Percentiles rank a stretch among this genome's conserved stretches.
Conservation (phyloP, 2,888 invertebrate species). For the Oeneis ivallda region DNA sequence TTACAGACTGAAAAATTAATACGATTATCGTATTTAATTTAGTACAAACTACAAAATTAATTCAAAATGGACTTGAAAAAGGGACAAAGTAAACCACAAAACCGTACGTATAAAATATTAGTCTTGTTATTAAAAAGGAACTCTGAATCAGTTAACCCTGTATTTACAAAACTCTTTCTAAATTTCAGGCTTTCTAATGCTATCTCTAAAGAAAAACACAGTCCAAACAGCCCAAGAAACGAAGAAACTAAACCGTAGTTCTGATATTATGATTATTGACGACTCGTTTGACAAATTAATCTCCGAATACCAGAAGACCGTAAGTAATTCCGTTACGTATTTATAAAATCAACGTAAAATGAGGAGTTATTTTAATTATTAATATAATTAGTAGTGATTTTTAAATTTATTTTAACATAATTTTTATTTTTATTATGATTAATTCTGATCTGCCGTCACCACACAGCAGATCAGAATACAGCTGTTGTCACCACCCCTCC, state of each 20-base stretch:
- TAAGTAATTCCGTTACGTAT: constrained; percentile 49
- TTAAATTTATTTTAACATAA: too few species aligned
- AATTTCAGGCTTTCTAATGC: constrained; percentile 62
- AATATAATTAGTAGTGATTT: too few species aligned
- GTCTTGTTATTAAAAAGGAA: not conserved
- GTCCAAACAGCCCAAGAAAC: constrained; percentile 47
- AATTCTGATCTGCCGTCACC: too few species aligned
- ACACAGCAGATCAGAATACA: too few species aligned
- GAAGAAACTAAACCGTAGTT: constrained; percentile 53
- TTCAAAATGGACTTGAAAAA: constrained; percentile 54
- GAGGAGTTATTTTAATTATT: too few species aligned
- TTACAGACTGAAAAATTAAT: not conserved
- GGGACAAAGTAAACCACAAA: constrained; percentile 48
- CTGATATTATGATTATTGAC: constrained; percentile 66
- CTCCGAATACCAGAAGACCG: constrained; percentile 53
- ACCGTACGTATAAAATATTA: constrained; percentile 51
- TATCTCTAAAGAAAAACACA: constrained; percentile 68
- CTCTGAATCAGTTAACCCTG: not conserved
- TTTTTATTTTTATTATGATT: too few species aligned
- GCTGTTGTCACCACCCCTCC: too few species aligned
- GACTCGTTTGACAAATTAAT: constrained; percentile 67
- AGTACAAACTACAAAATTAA: not conserved
- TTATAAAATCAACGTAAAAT: not conserved
- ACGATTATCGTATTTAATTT: not conserved
- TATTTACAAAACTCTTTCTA: not conserved